A percentile compares a stretch with the other conserved stretches of the same genome.
Evolutionary conservation across 2,113 vertebrate genomes (phyloP).

Genomic region (Apeltes quadracus): DNA sequence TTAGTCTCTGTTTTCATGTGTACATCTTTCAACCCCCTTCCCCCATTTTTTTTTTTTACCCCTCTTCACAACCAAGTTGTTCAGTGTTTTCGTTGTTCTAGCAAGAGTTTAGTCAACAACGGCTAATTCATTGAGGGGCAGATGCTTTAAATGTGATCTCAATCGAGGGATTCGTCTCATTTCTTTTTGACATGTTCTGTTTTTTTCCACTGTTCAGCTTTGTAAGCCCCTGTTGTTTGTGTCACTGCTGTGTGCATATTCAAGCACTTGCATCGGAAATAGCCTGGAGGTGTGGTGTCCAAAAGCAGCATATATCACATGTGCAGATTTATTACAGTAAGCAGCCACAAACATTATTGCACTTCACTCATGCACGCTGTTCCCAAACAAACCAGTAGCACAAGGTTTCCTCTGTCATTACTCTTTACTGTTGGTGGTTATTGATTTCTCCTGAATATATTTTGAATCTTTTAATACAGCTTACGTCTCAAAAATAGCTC

Average conservation of each 20-base stretch:
- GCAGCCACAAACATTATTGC: slow-evolving; percentile 1
- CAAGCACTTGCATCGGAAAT: slow-evolving; percentile 15
- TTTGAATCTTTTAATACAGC: not conserved
- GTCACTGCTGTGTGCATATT: not conserved
- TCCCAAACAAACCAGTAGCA: not conserved
- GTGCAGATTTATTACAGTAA: not conserved
- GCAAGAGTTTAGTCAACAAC: not conserved
- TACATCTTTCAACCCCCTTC: not conserved
- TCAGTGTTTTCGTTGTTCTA: not conserved
- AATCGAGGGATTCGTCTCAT: not conserved
- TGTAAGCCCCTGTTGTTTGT: slow-evolving; percentile 23
- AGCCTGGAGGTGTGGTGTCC: not conserved
- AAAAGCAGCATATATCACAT: slow-evolving; percentile 7
- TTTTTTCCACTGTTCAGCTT: not conserved
- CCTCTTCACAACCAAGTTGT: slow-evolving; percentile 23
- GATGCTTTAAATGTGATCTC: slow-evolving; percentile 9
- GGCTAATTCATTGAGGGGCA: slow-evolving; percentile 11
- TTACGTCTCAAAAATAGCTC: not conserved
- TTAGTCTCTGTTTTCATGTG: slow-evolving; percentile 1
- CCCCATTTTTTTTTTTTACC: slow-evolving; percentile 5
- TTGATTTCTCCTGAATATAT: not conserved
- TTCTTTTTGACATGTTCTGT: slow-evolving; percentile 10
- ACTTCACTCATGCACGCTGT: not conserved
- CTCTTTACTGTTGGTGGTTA: not conserved
- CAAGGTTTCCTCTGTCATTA: not conserved